phyloP scores from a whole-genome alignment of 2,113 vertebrate genomes.

The Rhinichthys klamathensis region DNA sequence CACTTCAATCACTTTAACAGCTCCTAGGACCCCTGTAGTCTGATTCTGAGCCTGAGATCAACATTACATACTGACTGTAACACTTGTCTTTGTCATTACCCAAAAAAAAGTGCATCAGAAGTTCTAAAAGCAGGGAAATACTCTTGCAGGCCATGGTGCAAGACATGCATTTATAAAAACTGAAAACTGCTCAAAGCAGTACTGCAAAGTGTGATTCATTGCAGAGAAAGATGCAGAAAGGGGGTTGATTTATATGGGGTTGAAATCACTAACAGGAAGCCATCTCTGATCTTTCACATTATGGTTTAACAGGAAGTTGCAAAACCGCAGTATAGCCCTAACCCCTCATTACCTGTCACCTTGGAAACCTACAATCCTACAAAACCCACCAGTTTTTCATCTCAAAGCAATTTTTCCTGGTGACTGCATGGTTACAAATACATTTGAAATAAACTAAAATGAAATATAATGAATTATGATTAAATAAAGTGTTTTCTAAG shows the following conservation, averaged over 20 bases:
- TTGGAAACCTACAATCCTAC: conserved; percentile 36
- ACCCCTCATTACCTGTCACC: conserved; percentile 27
- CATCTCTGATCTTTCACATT: conserved; percentile 27
- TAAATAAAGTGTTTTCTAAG: not conserved
- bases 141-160: not conserved
- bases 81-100: not conserved
- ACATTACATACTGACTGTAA: conserved; percentile 4
- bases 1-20: conserved; percentile 69
- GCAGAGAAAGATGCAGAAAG: not conserved
- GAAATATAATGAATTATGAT: not conserved
- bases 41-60: conserved; percentile 52
- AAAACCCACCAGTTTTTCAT: not conserved
- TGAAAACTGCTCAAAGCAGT: not conserved
- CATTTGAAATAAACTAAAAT: not conserved
- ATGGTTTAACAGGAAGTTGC: conserved; percentile 56
- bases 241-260: not conserved
- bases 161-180: not conserved
- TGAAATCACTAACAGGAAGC: conserved; percentile 51
- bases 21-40: conserved; percentile 56
- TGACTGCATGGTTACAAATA: too few relatives aligned
- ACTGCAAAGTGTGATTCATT: not conserved
- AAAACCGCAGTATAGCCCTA: conserved; percentile 50
- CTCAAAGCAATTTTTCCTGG: not conserved
- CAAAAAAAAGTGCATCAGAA: not conserved
- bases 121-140: not conserved